These are phyloP conservation scores for Oncorhynchus tshawytscha DNA, from an alignment of 2,113 vertebrate genomes.

Conservation along the genomic window DNA sequence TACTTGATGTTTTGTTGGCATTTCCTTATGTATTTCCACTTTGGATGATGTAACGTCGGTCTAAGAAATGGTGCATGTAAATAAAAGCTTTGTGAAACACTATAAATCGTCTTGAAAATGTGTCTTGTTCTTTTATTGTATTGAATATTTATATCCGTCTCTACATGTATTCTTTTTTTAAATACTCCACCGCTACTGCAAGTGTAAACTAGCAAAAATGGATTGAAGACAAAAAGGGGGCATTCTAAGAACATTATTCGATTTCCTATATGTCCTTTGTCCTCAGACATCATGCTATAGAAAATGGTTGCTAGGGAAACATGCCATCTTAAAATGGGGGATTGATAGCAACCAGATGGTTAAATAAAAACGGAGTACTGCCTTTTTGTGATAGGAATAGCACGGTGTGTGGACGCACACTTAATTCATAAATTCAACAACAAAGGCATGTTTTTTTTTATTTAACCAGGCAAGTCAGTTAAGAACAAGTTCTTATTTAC, in stretches of 20 bases:
- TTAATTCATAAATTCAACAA: not conserved
- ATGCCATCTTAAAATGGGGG: slow-evolving; percentile 4
- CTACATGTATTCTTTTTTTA: not conserved
- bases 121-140: slow-evolving; percentile 10
- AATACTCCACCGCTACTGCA: not conserved
- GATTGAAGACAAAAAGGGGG: not conserved
- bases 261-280: slow-evolving; percentile 31
- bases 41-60: slow-evolving; percentile 82
- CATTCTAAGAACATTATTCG: slow-evolving; percentile 15
- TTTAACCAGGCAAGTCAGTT: no score
- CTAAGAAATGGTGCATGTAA: slow-evolving; percentile 93
- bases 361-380: not conserved
- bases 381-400: no score
- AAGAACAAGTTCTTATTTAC: no score
- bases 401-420: no score
- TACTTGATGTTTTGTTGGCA: slow-evolving; percentile 78
- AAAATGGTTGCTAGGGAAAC: slow-evolving; percentile 21
- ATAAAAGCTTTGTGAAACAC: slow-evolving; percentile 89
- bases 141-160: slow-evolving; percentile 13
- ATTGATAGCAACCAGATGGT: not conserved
- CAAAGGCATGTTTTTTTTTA: no score
- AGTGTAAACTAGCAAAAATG: not conserved
- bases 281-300: slow-evolving; percentile 6
- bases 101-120: slow-evolving; percentile 25
- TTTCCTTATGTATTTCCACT: slow-evolving; percentile 85